These are phyloP conservation scores for Avahi laniger DNA, from an alignment of 2,797 vertebrate species.

Conservation along the genomic window DNA sequence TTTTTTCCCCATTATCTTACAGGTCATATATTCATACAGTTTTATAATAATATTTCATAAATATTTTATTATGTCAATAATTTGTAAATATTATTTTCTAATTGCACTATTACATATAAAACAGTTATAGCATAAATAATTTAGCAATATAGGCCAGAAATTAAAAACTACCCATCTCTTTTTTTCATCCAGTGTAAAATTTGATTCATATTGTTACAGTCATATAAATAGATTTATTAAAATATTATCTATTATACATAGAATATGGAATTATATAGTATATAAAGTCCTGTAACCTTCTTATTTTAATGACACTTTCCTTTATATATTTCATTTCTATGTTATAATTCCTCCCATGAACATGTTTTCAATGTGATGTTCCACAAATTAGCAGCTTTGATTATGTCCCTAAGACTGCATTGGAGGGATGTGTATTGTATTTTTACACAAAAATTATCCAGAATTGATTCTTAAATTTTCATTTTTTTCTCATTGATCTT, in stretches of 20 bases:
- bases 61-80: background rate
- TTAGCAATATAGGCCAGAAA: background rate
- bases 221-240: background rate
- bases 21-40: background rate
- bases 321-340: background rate
- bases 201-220: background rate
- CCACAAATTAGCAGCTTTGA: background rate
- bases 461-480: background rate
- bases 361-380: background rate
- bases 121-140: background rate
- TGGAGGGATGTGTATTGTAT: background rate
- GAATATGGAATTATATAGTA: background rate
- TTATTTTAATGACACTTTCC: background rate
- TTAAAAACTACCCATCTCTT: background rate
- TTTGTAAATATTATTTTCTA: background rate
- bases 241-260: background rate
- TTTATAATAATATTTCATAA: background rate
- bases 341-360: background rate
- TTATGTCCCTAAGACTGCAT: background rate
- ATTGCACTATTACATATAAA: background rate
- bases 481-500: background rate
- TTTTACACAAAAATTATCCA: background rate
- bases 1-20: background rate
- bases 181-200: background rate
- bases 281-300: background rate